These are phyloP conservation scores for Cryptocephalus primarius DNA, from an alignment of 2,888 invertebrate genomes.

Conservation along the genomic window DNA sequence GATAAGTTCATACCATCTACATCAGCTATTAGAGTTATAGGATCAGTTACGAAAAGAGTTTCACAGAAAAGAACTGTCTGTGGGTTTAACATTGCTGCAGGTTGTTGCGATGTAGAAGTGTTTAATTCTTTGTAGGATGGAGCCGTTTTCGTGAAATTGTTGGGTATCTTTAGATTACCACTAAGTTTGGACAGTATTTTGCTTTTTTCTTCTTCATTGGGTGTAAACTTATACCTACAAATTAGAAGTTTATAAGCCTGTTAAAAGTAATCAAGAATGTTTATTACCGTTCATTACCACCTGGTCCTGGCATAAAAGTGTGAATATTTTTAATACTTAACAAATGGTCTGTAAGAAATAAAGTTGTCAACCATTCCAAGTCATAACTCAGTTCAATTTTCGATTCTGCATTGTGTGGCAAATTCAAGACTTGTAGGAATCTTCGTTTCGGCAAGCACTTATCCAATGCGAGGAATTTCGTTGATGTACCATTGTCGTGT, in stretches of 20 bases:
- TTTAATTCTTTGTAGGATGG: constrained; percentile 44
- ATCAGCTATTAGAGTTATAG: constrained; percentile 37
- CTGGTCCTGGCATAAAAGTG: constrained; percentile 75
- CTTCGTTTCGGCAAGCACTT: constrained; percentile 86
- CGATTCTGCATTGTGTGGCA: constrained; percentile 46
- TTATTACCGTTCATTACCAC: constrained; percentile 51
- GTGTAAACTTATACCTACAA: constrained; percentile 60
- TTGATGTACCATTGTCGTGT: constrained; percentile 49
- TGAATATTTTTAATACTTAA: constrained; percentile 57
- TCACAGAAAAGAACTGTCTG: constrained; percentile 61
- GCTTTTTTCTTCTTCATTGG: constrained; percentile 62
- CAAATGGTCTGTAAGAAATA: constrained; percentile 82
- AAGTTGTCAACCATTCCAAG: constrained; percentile 86
- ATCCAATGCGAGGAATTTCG: constrained; percentile 90
- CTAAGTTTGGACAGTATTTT: constrained; percentile 52
- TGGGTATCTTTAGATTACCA: constrained; percentile 57
- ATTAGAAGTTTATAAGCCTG: neutral
- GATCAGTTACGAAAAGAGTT: constrained; percentile 68
- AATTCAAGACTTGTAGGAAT: constrained; percentile 72
- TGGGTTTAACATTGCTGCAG: constrained; percentile 48
- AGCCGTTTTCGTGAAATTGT: constrained; percentile 70
- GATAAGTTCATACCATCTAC: constrained; percentile 13
- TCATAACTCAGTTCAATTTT: constrained; percentile 61
- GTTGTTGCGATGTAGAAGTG: constrained; percentile 8
- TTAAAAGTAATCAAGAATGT: neutral